Evolutionary conservation across 1,140 invertebrate species (phyloP), one percentile per base, ranked within the genome.

Genomic region (Neodiprion lecontei): DNA sequence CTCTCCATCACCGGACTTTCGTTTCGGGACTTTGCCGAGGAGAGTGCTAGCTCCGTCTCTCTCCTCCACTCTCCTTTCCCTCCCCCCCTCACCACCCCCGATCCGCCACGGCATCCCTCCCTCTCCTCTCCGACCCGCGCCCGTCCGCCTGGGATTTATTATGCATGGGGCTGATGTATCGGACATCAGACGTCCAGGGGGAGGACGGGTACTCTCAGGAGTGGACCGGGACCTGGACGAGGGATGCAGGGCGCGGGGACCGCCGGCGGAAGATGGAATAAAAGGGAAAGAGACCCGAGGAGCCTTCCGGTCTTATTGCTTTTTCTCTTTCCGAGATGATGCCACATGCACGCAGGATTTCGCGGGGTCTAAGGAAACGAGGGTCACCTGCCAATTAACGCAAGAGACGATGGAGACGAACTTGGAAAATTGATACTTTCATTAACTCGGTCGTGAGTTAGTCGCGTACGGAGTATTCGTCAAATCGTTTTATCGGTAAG

Each of bases 141-240:
- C 72, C 74, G 73, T 69, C 71, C 71, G 72, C n/a, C 72, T 21
- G 76, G 81, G 78, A 83, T 87, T 84, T 83, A 85, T 86, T 84
- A 85, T 86, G 82, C 83, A 85, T 79, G 79, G 79, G 76, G 78
- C 78, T 82, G 81, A 85, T 82, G 80, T 86, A 86, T 87, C 81
- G 85, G 84, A 85, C 84, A 86, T 83, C 82, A 79, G 80, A 78
- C 50, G 74, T 77, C n/a, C 61, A 67, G 74, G 70, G 74, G 65
- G 23, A 67, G 68, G 61, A 69, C 65, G 70, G 53, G 67, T 80
- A 79, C 74, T 81, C 79, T 81, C 78, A 48, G 78, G 77, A 81
- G 78, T 83, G 77, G 79, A 79, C 80, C 75, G 73, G 48, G 74
- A 76, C 75, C 72, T 14, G 80, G 79, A 80, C 72, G 74, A 80